Percentiles rank a stretch among this genome's conserved stretches.
phyloP scores from a whole-genome alignment of 2,797 vertebrate genomes.

The Sebastes kiyomatsui region DNA sequence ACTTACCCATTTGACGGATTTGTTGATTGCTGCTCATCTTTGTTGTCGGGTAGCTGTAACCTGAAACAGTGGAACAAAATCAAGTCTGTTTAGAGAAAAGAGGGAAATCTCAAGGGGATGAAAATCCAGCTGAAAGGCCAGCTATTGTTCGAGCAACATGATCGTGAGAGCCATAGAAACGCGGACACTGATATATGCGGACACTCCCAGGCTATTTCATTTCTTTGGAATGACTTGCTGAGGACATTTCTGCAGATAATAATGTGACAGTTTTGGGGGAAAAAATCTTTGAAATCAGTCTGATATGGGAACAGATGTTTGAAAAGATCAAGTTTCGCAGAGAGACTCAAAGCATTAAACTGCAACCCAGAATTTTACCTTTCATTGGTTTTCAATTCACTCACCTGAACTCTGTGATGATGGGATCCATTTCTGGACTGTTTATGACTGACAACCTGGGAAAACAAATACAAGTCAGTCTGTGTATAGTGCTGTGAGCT shows the following conservation, averaged over 20 bases:
- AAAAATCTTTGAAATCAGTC: neutral
- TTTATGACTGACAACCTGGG: conserved; percentile 78
- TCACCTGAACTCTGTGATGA: conserved; percentile 78
- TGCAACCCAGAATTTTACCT: neutral
- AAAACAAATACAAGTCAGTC: conserved; percentile 4
- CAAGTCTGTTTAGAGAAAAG: conserved; percentile 47
- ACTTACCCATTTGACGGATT: conserved; percentile 64
- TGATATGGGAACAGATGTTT: neutral
- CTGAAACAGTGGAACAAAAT: conserved; percentile 71
- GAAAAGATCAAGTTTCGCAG: neutral
- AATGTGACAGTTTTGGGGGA: neutral
- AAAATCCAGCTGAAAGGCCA: conserved; percentile 47
- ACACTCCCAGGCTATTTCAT: conserved; percentile 34
- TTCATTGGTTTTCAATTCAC: conserved; percentile 1
- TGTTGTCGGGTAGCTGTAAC: conserved; percentile 69
- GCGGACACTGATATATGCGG: conserved; percentile 22
- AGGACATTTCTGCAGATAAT: neutral
- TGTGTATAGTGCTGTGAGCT: neutral
- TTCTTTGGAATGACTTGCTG: neutral
- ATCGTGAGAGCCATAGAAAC: conserved; percentile 57
- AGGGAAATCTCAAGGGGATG: conserved; percentile 51
- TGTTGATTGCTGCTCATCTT: conserved; percentile 52
- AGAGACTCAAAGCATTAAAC: neutral
- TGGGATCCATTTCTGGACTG: conserved; percentile 74
- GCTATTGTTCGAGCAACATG: conserved; percentile 69